A percentile compares a stretch with the other conserved stretches of the same genome.
These are phyloP conservation scores for Epinephelus moara DNA, from an alignment of 2,113 vertebrate genomes.

Conservation along the genomic window DNA sequence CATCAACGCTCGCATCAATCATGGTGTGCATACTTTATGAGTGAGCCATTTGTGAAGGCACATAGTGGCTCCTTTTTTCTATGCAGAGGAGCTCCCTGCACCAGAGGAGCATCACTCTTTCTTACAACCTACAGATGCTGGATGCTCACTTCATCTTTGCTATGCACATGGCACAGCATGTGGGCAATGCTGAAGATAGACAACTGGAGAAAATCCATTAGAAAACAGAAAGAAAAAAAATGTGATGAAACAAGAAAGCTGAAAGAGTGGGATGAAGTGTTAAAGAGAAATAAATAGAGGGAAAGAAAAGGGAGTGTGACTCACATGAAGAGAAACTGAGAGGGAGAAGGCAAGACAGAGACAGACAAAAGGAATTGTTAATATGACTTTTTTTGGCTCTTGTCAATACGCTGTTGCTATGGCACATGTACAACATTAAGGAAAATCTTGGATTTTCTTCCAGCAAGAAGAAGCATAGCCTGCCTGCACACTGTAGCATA, in stretches of 20 bases:
- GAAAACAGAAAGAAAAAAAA: constrained; percentile 5
- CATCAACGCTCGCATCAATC: constrained; percentile 17
- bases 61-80: neutral
- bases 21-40: constrained; percentile 23
- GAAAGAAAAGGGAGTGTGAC: constrained; percentile 6
- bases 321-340: constrained; percentile 16
- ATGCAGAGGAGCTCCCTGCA: constrained; percentile 11
- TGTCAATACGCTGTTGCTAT: constrained; percentile 27
- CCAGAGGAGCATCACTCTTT: constrained; percentile 9
- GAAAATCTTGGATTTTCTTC: constrained; percentile 28
- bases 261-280: neutral
- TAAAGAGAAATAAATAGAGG: constrained; percentile 13
- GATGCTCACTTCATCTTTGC: constrained; percentile 18
- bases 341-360: constrained; percentile 14
- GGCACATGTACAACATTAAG: neutral
- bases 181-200: constrained; percentile 15
- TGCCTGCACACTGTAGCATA: constrained; percentile 34
- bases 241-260: constrained; percentile 36
- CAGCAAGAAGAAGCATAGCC: constrained; percentile 52
- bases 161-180: constrained; percentile 38
- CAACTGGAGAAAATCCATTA: constrained; percentile 5
- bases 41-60: constrained; percentile 26
- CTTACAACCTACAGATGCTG: constrained; percentile 7
- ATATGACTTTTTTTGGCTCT: constrained; percentile 16
- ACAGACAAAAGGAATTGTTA: constrained; percentile 34